A percentile compares a stretch with the other conserved stretches of the same genome.
Conservation (phyloP, 2,113 vertebrate species). For the Puma concolor region DNA sequence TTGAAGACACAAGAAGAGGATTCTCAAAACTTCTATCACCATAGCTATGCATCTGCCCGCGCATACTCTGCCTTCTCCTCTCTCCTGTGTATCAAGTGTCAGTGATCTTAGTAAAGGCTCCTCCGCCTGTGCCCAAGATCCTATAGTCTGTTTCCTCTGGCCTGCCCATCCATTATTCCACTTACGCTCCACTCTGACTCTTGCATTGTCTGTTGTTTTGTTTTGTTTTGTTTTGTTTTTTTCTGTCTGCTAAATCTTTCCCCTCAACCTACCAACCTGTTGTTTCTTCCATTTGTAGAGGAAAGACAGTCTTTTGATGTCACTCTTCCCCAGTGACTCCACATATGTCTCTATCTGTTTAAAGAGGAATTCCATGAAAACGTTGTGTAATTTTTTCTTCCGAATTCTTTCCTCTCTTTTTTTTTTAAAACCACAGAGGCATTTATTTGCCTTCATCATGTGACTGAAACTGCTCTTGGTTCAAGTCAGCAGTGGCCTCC, state of each 20-base stretch:
- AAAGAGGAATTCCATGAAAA: neutral
- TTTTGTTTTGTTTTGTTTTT: neutral
- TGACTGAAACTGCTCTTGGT: neutral
- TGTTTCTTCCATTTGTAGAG: neutral
- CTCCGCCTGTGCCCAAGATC: neutral
- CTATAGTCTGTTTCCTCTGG: neutral
- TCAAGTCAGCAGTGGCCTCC: neutral
- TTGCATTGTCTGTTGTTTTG: neutral
- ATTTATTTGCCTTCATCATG: neutral
- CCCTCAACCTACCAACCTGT: neutral
- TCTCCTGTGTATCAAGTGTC: fast-evolving
- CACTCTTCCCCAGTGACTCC: neutral
- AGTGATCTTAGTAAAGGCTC: neutral
- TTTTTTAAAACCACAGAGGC: neutral
- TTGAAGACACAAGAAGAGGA: neutral
- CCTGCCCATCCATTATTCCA: neutral
- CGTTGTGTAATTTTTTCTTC: neutral
- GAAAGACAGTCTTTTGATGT: neutral
- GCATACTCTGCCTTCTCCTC: neutral
- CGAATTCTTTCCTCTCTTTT: neutral
- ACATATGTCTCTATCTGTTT: neutral
- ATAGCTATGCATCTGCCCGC: neutral
- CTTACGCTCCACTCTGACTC: neutral
- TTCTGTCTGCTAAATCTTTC: neutral
- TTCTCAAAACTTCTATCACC: neutral